phyloP scores from a whole-genome alignment of 37 sponge, comb jelly and placozoan genomes.

The Halichondria panicea region DNA sequence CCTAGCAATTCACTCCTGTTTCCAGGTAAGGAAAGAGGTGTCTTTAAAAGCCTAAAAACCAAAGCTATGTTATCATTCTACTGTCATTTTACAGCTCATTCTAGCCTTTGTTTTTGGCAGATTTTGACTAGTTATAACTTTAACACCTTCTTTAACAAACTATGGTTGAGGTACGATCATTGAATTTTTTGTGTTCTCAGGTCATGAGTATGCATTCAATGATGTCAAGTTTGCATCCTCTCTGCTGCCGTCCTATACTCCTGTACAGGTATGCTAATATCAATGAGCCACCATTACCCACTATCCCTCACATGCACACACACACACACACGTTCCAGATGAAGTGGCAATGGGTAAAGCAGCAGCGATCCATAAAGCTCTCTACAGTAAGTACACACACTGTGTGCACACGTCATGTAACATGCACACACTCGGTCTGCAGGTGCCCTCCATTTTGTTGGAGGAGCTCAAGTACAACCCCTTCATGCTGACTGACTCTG shows the following conservation, averaged over 20 bases:
- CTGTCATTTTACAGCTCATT: no score
- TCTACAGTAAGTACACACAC: slow-evolving; percentile 38
- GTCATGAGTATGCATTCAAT: slow-evolving; percentile 65
- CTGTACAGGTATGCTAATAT: slow-evolving; percentile 21
- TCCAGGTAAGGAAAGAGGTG: slow-evolving; percentile 51
- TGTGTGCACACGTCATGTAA: not conserved
- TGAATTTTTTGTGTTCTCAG: no score
- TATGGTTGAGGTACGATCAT: no score
- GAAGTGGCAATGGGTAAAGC: slow-evolving; percentile 39
- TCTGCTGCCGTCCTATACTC: slow-evolving; percentile 31
- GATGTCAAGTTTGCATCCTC: slow-evolving; percentile 50
- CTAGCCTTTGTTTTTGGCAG: no score
- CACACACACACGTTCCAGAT: slow-evolving; percentile 4
- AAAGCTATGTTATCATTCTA: no score
- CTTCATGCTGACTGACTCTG: slow-evolving; percentile 40
- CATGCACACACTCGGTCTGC: not conserved
- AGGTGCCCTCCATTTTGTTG: slow-evolving; percentile 67
- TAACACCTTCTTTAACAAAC: no score
- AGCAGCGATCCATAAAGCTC: slow-evolving; percentile 30
- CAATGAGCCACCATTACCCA: not conserved
- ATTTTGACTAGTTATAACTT: no score
- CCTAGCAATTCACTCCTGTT: slow-evolving; percentile 44
- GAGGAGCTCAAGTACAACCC: slow-evolving; percentile 76
- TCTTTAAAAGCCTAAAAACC: no score
- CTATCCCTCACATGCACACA: not conserved